These are phyloP conservation scores for Heliconius ethilla DNA, from an alignment of 2,888 invertebrate genomes.

Conservation along the genomic window DNA sequence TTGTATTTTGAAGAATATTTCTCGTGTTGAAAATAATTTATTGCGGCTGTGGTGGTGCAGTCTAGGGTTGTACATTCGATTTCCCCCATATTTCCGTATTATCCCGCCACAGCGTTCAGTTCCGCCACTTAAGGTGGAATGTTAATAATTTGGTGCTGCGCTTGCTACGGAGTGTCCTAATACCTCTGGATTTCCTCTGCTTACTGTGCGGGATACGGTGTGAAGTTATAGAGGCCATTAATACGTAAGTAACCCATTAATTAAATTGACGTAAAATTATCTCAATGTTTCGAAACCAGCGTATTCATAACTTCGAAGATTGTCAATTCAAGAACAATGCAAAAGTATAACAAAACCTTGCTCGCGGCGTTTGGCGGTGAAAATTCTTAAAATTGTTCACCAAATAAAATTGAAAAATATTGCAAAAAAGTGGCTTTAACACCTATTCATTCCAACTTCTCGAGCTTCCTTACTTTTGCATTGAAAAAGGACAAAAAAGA, in stretches of 20 bases:
- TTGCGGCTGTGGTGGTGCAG: neutral
- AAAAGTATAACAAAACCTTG: neutral
- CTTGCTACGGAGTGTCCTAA: too few relatives aligned
- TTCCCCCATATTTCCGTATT: too few relatives aligned
- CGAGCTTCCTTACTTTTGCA: constrained; percentile 39
- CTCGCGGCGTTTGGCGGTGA: neutral
- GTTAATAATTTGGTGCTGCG: too few relatives aligned
- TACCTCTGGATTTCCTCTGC: too few relatives aligned
- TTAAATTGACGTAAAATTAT: constrained; percentile 6
- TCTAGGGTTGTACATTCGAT: too few relatives aligned
- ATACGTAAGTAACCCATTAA: neutral
- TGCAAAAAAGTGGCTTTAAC: constrained; percentile 40
- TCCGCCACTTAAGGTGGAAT: too few relatives aligned
- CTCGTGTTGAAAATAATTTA: neutral
- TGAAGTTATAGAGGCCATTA: neutral
- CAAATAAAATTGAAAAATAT: constrained; percentile 35
- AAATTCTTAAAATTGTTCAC: constrained; percentile 31
- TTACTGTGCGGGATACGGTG: too few relatives aligned
- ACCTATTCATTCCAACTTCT: constrained; percentile 42
- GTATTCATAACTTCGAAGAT: constrained; percentile 12
- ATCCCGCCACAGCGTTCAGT: too few relatives aligned
- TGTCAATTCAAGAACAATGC: constrained; percentile 20
- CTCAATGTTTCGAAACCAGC: neutral
- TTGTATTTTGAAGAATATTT: neutral
- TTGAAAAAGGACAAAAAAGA: constrained; percentile 40